phyloP scores from a whole-genome alignment of 1,140 invertebrate genomes.

The Drosophila repletoides region DNA sequence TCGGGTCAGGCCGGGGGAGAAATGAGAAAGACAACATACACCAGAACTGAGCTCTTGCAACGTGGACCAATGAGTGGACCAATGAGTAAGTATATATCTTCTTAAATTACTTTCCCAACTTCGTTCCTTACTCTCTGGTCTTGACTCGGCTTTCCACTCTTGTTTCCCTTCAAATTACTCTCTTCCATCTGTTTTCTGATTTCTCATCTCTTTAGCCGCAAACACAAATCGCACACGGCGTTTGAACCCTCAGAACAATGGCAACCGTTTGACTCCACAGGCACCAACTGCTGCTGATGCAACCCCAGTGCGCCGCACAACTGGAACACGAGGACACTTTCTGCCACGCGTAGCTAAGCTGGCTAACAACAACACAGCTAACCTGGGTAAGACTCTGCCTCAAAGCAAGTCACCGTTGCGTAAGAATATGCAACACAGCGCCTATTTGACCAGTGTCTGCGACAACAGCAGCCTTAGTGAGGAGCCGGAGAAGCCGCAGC shows the following conservation, averaged over 20 bases:
- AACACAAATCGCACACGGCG: not conserved
- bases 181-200: not conserved
- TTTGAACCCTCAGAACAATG: not conserved
- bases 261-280: not conserved
- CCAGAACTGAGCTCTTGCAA: slow-evolving; percentile 36
- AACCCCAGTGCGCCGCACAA: not conserved
- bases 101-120: not conserved
- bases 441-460: slow-evolving; percentile 13
- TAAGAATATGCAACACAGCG: too few relatives aligned
- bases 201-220: not conserved
- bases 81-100: not conserved
- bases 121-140: not conserved
- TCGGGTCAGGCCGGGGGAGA: not conserved
- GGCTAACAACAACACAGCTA: slow-evolving; percentile 1
- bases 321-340: not conserved
- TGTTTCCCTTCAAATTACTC: not conserved
- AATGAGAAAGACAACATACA: slow-evolving; percentile 46
- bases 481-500: not conserved
- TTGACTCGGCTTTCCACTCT: too few relatives aligned
- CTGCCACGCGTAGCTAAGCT: slow-evolving; percentile 46
- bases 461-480: not conserved
- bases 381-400: not conserved
- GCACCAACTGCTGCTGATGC: not conserved
- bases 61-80: slow-evolving; percentile 15
- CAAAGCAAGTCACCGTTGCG: not conserved